Percentiles rank a stretch among this genome's conserved stretches.
Conservation (phyloP, 2,113 vertebrate species). For the Nyctibius bracteatus region DNA sequence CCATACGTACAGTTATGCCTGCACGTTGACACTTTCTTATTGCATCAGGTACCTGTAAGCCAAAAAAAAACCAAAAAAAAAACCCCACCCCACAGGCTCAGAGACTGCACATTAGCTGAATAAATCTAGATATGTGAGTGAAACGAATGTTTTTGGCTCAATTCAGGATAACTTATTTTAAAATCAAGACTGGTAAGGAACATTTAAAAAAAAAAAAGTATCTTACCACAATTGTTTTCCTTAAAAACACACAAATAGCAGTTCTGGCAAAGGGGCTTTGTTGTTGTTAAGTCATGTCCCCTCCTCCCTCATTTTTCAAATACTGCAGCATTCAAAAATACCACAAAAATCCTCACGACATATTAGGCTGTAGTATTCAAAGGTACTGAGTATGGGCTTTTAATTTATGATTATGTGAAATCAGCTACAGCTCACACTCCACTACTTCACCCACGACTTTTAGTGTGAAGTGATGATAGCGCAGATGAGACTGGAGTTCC, state of each 20-base stretch:
- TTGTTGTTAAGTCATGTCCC: not conserved
- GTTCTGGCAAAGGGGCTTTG: not conserved
- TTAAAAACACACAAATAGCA: not conserved
- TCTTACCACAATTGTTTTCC: not conserved
- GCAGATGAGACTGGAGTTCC: not conserved
- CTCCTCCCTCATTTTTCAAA: not conserved
- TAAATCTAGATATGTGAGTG: not conserved
- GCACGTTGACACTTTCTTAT: slow-evolving; percentile 96
- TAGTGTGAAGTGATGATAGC: not conserved
- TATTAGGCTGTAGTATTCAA: not conserved
- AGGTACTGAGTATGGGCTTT: not conserved
- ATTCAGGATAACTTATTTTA: not conserved
- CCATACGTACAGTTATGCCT: slow-evolving; percentile 98
- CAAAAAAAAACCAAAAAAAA: not conserved
- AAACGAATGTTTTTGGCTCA: not conserved
- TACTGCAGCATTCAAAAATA: not conserved
- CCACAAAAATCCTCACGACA: not conserved
- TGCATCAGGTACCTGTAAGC: slow-evolving; percentile 90
- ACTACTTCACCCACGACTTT: not conserved
- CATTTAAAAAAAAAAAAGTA: not conserved
- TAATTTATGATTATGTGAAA: not conserved
- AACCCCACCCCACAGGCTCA: not conserved
- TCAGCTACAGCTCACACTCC: not conserved
- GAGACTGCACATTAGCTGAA: not conserved
- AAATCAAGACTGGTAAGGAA: not conserved